Evolutionary conservation across 1,140 invertebrate genomes (phyloP).

Genomic region (Dendroctonus valens): DNA sequence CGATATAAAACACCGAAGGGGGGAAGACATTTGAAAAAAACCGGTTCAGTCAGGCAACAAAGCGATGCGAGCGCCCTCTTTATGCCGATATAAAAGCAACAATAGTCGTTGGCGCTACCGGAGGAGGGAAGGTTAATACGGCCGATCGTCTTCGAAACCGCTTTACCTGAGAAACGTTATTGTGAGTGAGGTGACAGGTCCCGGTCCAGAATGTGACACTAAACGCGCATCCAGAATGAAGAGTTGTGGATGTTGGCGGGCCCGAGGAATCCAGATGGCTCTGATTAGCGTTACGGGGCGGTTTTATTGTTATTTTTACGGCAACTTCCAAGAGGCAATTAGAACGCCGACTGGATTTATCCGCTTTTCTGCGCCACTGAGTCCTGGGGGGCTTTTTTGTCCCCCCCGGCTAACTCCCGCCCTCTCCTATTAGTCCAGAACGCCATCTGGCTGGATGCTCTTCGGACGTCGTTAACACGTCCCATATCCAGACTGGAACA

Average conservation of each 20-base stretch:
- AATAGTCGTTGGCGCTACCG: conserved; percentile 24
- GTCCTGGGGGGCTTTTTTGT: conserved; percentile 3
- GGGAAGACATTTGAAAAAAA: conserved; percentile 25
- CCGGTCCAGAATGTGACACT: conserved; percentile 33
- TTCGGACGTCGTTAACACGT: conserved; percentile 51
- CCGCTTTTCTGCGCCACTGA: conserved; percentile 2
- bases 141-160: conserved; percentile 30
- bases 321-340: conserved; percentile 19
- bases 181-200: conserved; percentile 30
- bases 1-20: conserved; percentile 16
- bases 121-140: conserved; percentile 3
- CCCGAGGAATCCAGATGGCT: conserved; percentile 30
- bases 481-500: conserved; percentile 48
- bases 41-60: conserved; percentile 9
- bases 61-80: background rate
- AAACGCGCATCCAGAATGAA: conserved; percentile 25
- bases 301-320: conserved; percentile 34
- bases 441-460: conserved; percentile 46
- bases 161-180: conserved; percentile 34
- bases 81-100: conserved; percentile 24
- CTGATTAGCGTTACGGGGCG: conserved; percentile 26
- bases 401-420: conserved; percentile 4
- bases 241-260: conserved; percentile 25
- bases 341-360: conserved; percentile 6
- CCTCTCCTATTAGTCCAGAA: conserved; percentile 48